Evolutionary conservation across 1,140 invertebrate genomes (phyloP).

Genomic region (Cyrtorhinus lividipennis): DNA sequence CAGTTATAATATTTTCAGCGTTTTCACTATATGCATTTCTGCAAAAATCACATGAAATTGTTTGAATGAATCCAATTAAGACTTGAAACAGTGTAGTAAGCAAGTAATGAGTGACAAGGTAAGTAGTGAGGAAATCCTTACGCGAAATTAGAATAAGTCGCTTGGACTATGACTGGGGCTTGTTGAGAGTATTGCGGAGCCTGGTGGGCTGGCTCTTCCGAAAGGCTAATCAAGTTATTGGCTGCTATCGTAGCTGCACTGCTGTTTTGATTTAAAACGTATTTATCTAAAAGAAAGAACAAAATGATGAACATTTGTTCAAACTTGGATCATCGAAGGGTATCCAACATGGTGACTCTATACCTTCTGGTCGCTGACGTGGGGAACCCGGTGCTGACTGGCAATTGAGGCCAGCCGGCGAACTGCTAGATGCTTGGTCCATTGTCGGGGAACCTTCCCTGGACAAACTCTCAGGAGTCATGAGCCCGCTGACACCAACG

Average conservation of each 20-base stretch:
- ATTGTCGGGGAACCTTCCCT: slow-evolving; percentile 66
- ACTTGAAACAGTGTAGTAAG: too few species aligned
- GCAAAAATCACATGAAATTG: background rate
- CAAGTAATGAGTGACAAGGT: background rate
- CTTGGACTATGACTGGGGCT: slow-evolving; percentile 24
- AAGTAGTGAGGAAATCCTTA: slow-evolving; percentile 11
- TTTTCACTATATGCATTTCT: slow-evolving; percentile 14
- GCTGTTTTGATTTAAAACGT: slow-evolving; percentile 10
- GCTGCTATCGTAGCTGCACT: slow-evolving; percentile 13
- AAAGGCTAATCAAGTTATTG: slow-evolving; percentile 14
- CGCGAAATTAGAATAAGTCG: slow-evolving; percentile 22
- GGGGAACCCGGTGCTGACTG: slow-evolving; percentile 58
- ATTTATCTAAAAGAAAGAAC: slow-evolving; percentile 15
- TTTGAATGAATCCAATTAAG: too few species aligned
- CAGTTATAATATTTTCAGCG: slow-evolving; percentile 5
- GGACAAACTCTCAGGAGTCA: slow-evolving; percentile 76
- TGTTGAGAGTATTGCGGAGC: slow-evolving; percentile 16
- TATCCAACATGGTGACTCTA: too few species aligned
- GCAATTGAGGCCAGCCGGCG: slow-evolving; percentile 37
- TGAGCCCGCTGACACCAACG: slow-evolving; percentile 64
- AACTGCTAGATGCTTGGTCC: slow-evolving; percentile 35
- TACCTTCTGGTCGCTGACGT: slow-evolving; percentile 29
- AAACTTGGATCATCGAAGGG: too few species aligned
- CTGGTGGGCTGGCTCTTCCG: background rate
- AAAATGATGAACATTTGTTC: too few species aligned